These are phyloP conservation scores for Clarias pachynema DNA, from an alignment of 2,797 vertebrate genomes.

Conservation along the genomic window DNA sequence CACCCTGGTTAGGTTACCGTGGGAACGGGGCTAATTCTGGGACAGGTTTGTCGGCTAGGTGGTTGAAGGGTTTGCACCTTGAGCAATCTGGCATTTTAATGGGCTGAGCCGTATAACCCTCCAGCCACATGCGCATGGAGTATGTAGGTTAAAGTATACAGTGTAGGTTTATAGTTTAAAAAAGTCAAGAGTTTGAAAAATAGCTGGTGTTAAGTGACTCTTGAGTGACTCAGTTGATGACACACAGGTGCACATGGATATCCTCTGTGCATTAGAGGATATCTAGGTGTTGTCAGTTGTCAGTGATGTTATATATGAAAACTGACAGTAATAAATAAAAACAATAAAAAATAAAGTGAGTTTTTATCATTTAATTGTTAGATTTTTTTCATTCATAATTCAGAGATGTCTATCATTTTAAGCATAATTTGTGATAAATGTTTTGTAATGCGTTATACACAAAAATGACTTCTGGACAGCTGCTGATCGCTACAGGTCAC, in stretches of 20 bases:
- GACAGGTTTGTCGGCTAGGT: neutral
- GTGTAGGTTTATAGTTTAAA: no score
- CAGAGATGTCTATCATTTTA: neutral
- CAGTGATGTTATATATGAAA: neutral
- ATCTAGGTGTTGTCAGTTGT: neutral
- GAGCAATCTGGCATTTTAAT: neutral
- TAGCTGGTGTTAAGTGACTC: no score
- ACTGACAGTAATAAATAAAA: neutral
- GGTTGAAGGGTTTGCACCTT: neutral
- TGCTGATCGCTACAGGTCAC: no score
- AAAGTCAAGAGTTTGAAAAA: no score
- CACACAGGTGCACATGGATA: no score
- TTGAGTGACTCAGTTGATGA: no score
- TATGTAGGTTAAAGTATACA: neutral
- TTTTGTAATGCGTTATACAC: neutral
- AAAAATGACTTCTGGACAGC: neutral
- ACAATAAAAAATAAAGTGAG: neutral
- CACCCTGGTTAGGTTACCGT: neutral
- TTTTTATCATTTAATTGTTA: neutral
- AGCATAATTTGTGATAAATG: neutral
- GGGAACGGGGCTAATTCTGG: neutral
- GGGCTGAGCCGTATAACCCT: no score
- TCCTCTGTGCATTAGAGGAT: neutral
- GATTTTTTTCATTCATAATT: neutral
- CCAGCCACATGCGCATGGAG: no score